A percentile compares a stretch with the other conserved stretches of the same genome.
phyloP scores from a whole-genome alignment of 2,888 invertebrate genomes.

The Polymixis flavicincta region DNA sequence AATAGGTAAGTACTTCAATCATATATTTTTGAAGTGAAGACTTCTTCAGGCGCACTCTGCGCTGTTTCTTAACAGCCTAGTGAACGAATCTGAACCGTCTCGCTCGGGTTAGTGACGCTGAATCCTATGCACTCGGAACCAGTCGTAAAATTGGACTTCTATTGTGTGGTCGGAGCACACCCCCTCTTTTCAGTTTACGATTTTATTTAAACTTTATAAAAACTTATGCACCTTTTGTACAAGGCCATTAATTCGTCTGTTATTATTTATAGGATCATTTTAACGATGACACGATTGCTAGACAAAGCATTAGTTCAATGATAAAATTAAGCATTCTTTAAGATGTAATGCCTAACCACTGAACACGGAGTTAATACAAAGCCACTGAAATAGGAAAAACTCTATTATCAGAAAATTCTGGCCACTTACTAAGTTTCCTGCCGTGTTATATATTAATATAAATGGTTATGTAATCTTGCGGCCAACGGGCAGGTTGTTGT shows the following conservation, averaged over 20 bases:
- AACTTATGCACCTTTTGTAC: neutral
- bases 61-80: no score
- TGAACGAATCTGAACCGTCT: no score
- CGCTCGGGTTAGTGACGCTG: no score
- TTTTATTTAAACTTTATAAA: neutral
- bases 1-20: neutral
- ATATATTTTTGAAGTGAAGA: neutral
- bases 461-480: conserved; percentile 22
- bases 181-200: neutral
- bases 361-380: no score
- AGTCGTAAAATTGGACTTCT: no score
- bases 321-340: neutral
- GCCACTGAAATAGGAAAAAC: neutral
- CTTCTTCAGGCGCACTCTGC: no score
- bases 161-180: no score
- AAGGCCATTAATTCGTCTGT: neutral
- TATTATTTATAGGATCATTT: neutral
- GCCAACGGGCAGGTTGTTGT: conserved; percentile 16
- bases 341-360: no score
- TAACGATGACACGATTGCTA: neutral
- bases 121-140: no score
- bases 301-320: no score
- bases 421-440: neutral
- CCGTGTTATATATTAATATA: conserved; percentile 29
- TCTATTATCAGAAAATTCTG: conserved; percentile 6